A percentile compares a stretch with the other conserved stretches of the same genome.
Evolutionary conservation across 2,888 invertebrate genomes (phyloP).

Genomic region (Synanthedon andrenaeformis): DNA sequence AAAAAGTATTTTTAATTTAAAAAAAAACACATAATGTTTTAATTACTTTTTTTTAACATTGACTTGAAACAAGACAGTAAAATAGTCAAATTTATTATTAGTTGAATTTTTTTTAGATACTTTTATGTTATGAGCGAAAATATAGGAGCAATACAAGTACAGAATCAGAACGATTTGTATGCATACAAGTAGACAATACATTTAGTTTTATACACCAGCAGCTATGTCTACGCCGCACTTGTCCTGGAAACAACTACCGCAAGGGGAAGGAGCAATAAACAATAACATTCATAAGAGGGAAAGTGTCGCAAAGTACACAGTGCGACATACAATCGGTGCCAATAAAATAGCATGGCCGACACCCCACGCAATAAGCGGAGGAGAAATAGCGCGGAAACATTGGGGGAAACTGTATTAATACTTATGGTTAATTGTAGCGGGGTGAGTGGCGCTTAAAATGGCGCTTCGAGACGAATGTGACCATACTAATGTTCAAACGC

Average conservation of each 20-base stretch:
- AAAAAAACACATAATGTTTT: no score
- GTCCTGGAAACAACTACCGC: conserved; percentile 13
- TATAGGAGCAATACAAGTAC: no score
- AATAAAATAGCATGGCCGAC: conserved; percentile 56
- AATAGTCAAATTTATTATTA: no score
- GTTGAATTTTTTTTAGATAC: no score
- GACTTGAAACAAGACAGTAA: no score
- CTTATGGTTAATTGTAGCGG: conserved; percentile 65
- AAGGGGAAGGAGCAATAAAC: conserved; percentile 37
- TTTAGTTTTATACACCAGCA: neutral
- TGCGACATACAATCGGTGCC: conserved; percentile 59
- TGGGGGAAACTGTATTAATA: conserved; percentile 67
- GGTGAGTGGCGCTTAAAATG: conserved; percentile 27
- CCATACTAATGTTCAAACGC: no score
- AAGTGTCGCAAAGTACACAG: conserved; percentile 55
- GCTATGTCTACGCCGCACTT: neutral
- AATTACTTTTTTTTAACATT: no score
- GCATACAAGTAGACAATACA: no score
- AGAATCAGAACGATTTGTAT: no score
- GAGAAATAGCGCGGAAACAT: conserved; percentile 64
- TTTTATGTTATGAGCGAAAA: no score
- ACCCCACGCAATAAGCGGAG: conserved; percentile 61
- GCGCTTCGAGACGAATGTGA: neutral
- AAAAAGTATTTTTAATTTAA: no score
- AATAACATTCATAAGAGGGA: conserved; percentile 59